A percentile compares a stretch with the other conserved stretches of the same genome.
phyloP scores from a whole-genome alignment of 2,888 invertebrate genomes.

The Tryphoninae sp. region DNA sequence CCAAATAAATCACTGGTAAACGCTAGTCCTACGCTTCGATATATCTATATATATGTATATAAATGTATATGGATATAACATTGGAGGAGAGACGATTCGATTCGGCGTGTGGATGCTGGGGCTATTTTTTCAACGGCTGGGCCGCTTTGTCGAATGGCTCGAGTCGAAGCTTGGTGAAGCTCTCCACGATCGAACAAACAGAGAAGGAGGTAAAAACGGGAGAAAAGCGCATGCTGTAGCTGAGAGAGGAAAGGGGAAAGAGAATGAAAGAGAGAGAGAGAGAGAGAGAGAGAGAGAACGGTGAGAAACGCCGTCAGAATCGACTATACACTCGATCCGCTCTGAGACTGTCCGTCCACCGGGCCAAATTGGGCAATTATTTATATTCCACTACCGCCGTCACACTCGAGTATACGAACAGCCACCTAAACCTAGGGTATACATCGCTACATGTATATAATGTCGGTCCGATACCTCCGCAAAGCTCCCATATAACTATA shows the following conservation, averaged over 20 bases:
- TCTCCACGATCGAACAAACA: slow-evolving; percentile 29
- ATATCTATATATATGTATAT: slow-evolving; percentile 41
- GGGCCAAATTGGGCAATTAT: slow-evolving; percentile 74
- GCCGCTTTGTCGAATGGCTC: slow-evolving; percentile 60
- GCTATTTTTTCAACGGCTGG: slow-evolving; percentile 64
- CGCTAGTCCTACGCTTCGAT: slow-evolving; percentile 54
- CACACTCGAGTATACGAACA: slow-evolving; percentile 32
- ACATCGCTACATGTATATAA: slow-evolving; percentile 3
- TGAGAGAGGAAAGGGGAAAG: slow-evolving; percentile 35
- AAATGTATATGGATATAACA: not conserved
- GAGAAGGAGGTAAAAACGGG: slow-evolving; percentile 7
- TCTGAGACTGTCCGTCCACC: slow-evolving; percentile 68
- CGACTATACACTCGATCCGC: slow-evolving; percentile 55
- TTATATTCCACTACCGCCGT: slow-evolving; percentile 68
- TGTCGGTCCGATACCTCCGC: slow-evolving; percentile 38
- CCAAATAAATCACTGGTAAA: slow-evolving; percentile 70
- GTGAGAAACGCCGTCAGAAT: slow-evolving; percentile 46
- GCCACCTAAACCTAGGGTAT: slow-evolving; percentile 28
- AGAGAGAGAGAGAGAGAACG: slow-evolving; percentile 25
- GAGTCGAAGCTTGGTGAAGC: slow-evolving; percentile 58
- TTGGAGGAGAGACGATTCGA: slow-evolving; percentile 64
- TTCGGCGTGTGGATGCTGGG: slow-evolving; percentile 64
- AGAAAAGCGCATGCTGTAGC: slow-evolving; percentile 1
- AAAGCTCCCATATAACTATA: slow-evolving; percentile 30
- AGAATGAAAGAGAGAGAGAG: slow-evolving; percentile 7